Evolutionary conservation across 2,797 vertebrate genomes (phyloP).

Genomic region (Urocyon cinereoargenteus): DNA sequence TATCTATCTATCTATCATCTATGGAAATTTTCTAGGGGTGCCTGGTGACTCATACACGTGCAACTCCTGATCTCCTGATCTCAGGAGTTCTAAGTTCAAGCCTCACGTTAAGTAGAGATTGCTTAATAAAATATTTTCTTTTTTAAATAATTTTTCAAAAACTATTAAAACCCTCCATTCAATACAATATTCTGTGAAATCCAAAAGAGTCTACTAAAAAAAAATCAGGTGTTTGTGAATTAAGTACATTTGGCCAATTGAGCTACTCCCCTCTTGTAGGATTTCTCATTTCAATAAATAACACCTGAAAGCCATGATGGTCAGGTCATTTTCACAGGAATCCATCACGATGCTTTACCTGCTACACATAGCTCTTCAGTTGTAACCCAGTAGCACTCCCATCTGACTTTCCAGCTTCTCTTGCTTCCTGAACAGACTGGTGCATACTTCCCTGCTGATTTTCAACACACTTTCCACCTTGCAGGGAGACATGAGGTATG

Average conservation of each 20-base stretch:
- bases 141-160: background rate
- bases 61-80: background rate
- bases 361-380: background rate
- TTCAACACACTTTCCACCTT: background rate
- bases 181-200: background rate
- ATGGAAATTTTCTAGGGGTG: background rate
- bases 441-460: background rate
- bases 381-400: background rate
- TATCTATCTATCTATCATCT: no score
- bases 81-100: background rate
- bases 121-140: background rate
- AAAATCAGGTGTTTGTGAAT: background rate
- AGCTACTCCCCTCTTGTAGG: no score
- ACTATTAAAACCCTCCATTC: background rate
- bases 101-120: background rate
- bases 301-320: fast-evolving
- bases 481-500: background rate
- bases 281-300: background rate
- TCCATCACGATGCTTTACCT: background rate
- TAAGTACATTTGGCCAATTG: background rate
- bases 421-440: background rate
- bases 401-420: no score
- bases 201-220: background rate
- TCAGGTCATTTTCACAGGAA: fast-evolving
- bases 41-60: background rate